These are phyloP conservation scores for Lepeophtheirus salmonis DNA, from an alignment of 1,140 invertebrate genomes.

Conservation along the genomic window DNA sequence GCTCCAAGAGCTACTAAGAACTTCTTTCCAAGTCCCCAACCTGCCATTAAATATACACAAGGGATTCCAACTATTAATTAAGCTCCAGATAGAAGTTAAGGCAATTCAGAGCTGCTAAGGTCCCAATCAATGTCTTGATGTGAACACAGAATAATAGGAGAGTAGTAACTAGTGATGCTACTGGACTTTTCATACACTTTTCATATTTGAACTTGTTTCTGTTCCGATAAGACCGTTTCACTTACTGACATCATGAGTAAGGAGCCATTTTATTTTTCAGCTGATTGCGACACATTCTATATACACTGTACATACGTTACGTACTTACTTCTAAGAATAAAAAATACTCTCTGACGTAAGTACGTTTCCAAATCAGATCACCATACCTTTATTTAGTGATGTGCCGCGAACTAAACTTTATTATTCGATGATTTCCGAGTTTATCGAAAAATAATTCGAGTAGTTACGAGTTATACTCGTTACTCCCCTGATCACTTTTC, in stretches of 20 bases:
- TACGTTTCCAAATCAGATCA: too few relatives aligned
- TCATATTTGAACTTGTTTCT: not conserved
- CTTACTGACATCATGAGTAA: not conserved
- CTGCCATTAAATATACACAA: not conserved
- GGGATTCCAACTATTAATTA: not conserved
- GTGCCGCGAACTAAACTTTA: too few relatives aligned
- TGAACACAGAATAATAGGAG: too few relatives aligned
- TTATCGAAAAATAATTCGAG: too few relatives aligned
- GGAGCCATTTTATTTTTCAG: not conserved
- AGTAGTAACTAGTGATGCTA: not conserved
- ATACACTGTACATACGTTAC: too few relatives aligned
- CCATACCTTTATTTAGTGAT: too few relatives aligned
- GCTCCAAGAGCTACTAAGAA: not conserved
- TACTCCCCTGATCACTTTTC: too few relatives aligned
- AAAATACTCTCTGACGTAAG: too few relatives aligned
- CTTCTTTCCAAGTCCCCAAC: conserved; percentile 6
- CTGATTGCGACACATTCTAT: not conserved
- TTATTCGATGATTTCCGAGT: too few relatives aligned
- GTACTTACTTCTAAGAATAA: too few relatives aligned
- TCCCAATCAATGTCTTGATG: too few relatives aligned
- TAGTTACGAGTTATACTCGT: too few relatives aligned
- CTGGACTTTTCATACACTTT: not conserved
- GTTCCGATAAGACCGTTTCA: not conserved
- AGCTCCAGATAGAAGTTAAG: not conserved
- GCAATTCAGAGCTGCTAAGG: not conserved